Evolutionary conservation across 2,797 vertebrate genomes (phyloP).

Genomic region (Petrocephalus schoutedeni): DNA sequence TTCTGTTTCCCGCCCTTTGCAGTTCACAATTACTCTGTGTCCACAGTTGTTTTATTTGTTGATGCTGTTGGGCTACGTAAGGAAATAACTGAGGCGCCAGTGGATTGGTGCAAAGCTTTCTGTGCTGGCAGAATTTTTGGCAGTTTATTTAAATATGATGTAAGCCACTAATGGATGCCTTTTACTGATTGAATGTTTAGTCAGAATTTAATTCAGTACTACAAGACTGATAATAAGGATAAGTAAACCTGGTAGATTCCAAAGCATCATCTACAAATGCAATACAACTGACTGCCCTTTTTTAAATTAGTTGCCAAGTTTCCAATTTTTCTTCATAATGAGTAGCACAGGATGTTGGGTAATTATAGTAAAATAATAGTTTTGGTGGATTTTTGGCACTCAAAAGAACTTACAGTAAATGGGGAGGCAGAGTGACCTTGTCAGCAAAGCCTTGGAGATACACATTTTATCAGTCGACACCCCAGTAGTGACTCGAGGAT

Average conservation of each 20-base stretch:
- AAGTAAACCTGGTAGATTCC: neutral
- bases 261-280: neutral
- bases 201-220: conserved; percentile 7
- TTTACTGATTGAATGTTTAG: neutral
- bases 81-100: neutral
- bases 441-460: neutral
- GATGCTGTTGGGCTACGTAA: neutral
- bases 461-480: neutral
- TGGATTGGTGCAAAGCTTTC: neutral
- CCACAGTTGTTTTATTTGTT: neutral
- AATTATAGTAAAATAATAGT: neutral
- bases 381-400: neutral
- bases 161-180: neutral
- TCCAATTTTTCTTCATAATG: neutral
- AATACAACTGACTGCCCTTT: neutral
- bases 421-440: neutral
- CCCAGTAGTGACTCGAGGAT: neutral
- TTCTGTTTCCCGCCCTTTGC: neutral
- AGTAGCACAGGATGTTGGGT: neutral
- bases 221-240: neutral
- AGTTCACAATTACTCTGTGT: conserved; percentile 5
- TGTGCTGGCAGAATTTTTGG: conserved; percentile 2
- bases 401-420: neutral
- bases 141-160: neutral
- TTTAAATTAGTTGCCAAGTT: neutral